phyloP scores from a whole-genome alignment of 2,797 vertebrate genomes.

The Sebastes matsubarae region DNA sequence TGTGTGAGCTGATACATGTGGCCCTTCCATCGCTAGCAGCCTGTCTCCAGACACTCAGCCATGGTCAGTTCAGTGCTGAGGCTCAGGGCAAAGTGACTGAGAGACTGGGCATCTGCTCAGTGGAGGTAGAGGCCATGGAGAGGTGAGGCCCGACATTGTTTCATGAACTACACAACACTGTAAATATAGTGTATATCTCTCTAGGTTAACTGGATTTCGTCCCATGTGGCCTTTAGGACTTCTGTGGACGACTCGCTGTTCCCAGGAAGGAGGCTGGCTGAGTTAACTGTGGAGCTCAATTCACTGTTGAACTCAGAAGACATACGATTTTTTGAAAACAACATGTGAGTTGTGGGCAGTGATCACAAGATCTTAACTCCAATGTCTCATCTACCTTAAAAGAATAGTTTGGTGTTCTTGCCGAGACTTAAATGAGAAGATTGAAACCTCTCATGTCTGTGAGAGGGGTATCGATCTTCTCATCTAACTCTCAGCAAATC shows the following conservation, averaged over 20 bases:
- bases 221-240: conserved; percentile 37
- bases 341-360: conserved; percentile 72
- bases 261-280: conserved; percentile 78
- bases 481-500: no score
- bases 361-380: not conserved
- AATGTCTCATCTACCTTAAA: not conserved
- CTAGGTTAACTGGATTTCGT: not conserved
- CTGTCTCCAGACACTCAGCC: conserved; percentile 87
- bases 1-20: conserved; percentile 95
- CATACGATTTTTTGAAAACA: conserved; percentile 74
- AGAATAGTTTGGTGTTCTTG: not conserved
- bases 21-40: conserved; percentile 90
- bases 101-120: conserved; percentile 64
- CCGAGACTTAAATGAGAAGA: not conserved
- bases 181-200: not conserved
- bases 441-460: not conserved
- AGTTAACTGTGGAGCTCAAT: conserved; percentile 76
- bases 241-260: conserved; percentile 52
- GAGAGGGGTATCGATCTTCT: no score
- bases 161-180: not conserved
- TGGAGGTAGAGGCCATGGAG: conserved; percentile 73
- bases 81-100: conserved; percentile 51
- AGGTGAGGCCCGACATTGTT: conserved; percentile 56
- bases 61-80: conserved; percentile 80
- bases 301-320: conserved; percentile 76